Conservation (phyloP, 2,113 vertebrate genomes). For the Scortum barcoo region DNA sequence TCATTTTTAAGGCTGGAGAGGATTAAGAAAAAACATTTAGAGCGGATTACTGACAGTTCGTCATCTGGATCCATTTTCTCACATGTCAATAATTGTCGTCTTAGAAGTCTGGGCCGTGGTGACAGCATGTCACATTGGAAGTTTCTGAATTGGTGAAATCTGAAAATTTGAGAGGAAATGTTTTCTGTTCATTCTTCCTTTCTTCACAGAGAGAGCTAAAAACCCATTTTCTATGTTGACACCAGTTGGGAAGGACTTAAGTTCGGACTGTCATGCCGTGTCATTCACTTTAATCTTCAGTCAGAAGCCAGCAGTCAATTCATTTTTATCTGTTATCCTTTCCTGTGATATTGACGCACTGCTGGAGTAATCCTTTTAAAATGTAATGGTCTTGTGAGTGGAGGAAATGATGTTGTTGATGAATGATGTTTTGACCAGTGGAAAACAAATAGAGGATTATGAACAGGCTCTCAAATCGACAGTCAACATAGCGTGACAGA, state of each 20-base stretch:
- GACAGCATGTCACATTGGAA: constrained; percentile 15
- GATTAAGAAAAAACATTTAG: constrained; percentile 54
- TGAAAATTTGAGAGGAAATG: constrained; percentile 20
- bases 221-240: constrained; percentile 30
- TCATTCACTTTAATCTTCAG: constrained; percentile 41
- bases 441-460: constrained; percentile 9
- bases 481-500: neutral
- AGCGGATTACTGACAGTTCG: constrained; percentile 50
- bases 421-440: constrained; percentile 11
- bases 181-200: constrained; percentile 21
- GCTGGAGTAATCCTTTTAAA: constrained; percentile 13
- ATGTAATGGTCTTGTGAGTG: neutral
- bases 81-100: constrained; percentile 46
- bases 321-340: constrained; percentile 13
- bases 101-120: constrained; percentile 22
- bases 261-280: neutral
- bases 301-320: constrained; percentile 8
- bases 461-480: neutral
- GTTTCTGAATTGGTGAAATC: constrained; percentile 34
- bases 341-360: neutral
- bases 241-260: constrained; percentile 8
- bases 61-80: constrained; percentile 58
- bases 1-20: constrained; percentile 33
- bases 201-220: constrained; percentile 9
- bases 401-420: constrained; percentile 10